Percentiles rank a stretch among this genome's conserved stretches.
Evolutionary conservation across 2,888 invertebrate species (phyloP).

Genomic region (Hirtodrosophila alboralis): DNA sequence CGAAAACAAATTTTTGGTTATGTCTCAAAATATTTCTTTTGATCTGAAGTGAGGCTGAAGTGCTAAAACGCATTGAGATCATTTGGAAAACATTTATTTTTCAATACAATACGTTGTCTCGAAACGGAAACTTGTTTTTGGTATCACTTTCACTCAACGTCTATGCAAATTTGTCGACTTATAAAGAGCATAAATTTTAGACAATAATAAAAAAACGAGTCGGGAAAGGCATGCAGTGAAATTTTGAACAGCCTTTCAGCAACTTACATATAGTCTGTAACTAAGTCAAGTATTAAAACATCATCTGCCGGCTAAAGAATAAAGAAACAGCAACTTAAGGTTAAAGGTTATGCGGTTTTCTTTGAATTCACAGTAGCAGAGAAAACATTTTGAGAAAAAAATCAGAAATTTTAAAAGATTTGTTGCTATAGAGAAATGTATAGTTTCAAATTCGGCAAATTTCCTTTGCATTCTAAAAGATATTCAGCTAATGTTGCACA

Average conservation of each 20-base stretch:
- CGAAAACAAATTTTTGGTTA: too few relatives aligned
- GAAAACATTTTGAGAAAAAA: not conserved
- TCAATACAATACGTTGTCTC: constrained; percentile 24
- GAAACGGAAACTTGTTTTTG: constrained; percentile 47
- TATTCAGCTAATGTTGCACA: too few relatives aligned
- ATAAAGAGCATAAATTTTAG: constrained; percentile 25
- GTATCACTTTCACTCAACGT: constrained; percentile 43
- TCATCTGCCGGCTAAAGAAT: constrained; percentile 3
- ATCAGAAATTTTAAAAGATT: too few relatives aligned
- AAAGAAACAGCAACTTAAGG: not conserved
- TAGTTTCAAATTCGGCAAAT: too few relatives aligned
- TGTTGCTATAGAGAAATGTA: too few relatives aligned
- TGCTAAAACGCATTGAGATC: constrained; percentile 20
- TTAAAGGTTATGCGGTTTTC: not conserved
- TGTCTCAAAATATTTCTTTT: not conserved
- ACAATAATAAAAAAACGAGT: constrained; percentile 25
- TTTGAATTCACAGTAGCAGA: not conserved
- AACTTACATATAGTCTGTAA: not conserved
- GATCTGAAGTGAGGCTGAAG: constrained; percentile 13
- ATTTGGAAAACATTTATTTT: constrained; percentile 35
- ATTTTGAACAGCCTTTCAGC: constrained; percentile 28
- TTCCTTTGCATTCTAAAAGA: too few relatives aligned
- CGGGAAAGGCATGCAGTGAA: constrained; percentile 48
- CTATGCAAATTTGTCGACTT: constrained; percentile 48
- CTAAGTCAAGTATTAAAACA: not conserved